Evolutionary conservation across 2,888 invertebrate species (phyloP).

Genomic region (Himalopsyche anomala): DNA sequence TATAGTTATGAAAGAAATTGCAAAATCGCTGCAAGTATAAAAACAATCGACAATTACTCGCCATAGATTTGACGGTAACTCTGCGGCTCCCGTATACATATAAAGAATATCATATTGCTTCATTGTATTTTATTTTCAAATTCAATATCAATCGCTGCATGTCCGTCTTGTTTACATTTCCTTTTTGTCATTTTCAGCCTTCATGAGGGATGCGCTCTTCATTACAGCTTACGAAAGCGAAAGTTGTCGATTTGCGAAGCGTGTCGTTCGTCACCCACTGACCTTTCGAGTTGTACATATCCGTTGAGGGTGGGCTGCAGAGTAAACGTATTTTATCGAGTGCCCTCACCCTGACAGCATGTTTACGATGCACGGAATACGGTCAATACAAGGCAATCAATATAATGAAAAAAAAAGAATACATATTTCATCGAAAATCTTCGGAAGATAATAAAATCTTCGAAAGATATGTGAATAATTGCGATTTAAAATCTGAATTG

Average conservation of each 20-base stretch:
- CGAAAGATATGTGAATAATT: too few relatives aligned
- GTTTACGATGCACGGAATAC: slow-evolving; percentile 49
- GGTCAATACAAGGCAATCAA: background rate
- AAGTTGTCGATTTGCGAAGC: slow-evolving; percentile 19
- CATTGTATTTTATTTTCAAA: too few relatives aligned
- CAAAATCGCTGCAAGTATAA: too few relatives aligned
- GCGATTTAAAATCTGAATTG: too few relatives aligned
- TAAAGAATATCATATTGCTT: too few relatives aligned
- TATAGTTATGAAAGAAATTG: too few relatives aligned
- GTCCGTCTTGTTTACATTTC: too few relatives aligned
- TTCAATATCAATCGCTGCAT: too few relatives aligned
- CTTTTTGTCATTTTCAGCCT: background rate
- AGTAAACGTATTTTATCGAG: slow-evolving; percentile 56
- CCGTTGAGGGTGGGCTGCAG: slow-evolving; percentile 58
- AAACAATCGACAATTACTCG: too few relatives aligned
- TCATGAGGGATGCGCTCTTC: background rate
- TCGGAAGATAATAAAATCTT: too few relatives aligned
- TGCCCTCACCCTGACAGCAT: slow-evolving; percentile 58
- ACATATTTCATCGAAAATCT: background rate
- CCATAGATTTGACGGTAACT: too few relatives aligned
- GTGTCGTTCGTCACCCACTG: slow-evolving; percentile 47
- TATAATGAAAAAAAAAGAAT: background rate
- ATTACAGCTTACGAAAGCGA: background rate
- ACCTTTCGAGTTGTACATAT: slow-evolving; percentile 35
- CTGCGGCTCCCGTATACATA: too few relatives aligned